Percentiles rank a stretch among this genome's conserved stretches.
These are phyloP conservation scores for Tetranychus cinnabarinus DNA, from an alignment of 1,140 invertebrate genomes.

Conservation along the genomic window DNA sequence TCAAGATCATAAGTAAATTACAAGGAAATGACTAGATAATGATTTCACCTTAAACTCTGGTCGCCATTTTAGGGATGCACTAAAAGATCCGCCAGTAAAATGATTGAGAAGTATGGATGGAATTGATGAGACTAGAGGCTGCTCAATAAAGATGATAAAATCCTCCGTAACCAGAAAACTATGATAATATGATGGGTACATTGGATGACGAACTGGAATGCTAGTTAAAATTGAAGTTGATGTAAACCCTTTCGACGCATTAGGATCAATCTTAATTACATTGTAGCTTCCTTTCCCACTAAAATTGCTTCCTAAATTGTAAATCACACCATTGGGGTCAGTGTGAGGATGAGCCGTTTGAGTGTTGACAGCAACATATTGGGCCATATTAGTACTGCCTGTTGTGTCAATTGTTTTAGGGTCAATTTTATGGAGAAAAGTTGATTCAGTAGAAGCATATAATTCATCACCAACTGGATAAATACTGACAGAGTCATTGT, in stretches of 20 bases:
- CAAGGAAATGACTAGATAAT: not conserved
- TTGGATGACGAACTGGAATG: constrained; percentile 41
- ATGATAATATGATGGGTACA: constrained; percentile 65
- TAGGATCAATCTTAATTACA: constrained; percentile 2
- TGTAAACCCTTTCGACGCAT: not conserved
- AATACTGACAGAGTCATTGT: constrained; percentile 22
- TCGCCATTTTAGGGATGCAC: constrained; percentile 9
- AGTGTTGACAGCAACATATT: constrained; percentile 46
- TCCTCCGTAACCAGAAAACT: constrained; percentile 62
- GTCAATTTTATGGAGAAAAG: constrained; percentile 20
- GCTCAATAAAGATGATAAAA: constrained; percentile 58
- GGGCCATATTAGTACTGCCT: constrained; percentile 33
- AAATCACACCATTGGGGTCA: constrained; percentile 44
- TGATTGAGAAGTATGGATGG: constrained; percentile 28
- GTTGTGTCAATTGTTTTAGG: constrained; percentile 19
- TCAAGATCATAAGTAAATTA: too few species aligned
- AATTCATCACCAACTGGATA: constrained; percentile 20
- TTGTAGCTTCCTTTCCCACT: not conserved
- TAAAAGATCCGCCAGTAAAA: constrained; percentile 7
- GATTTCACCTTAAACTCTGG: constrained; percentile 2
- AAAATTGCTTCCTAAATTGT: constrained; percentile 33
- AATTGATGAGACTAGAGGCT: constrained; percentile 44
- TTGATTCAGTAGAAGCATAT: constrained; percentile 24
- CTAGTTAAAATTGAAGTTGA: constrained; percentile 30
- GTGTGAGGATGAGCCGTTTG: constrained; percentile 57